These are phyloP conservation scores for Bergia puertoricense DNA, from an alignment of 92 coral and sea anemone species.

Conservation along the genomic window DNA sequence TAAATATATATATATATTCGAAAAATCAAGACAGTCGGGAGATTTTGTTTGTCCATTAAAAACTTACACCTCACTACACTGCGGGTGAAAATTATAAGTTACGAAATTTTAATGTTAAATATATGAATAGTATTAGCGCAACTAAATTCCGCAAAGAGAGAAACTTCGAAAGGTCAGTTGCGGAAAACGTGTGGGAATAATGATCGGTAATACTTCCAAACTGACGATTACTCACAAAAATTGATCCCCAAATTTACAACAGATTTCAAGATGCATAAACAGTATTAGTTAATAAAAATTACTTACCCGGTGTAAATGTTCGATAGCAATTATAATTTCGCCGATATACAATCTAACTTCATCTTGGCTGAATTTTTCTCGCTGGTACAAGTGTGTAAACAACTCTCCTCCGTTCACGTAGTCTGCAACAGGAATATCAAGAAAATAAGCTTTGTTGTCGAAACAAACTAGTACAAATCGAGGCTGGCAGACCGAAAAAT, in stretches of 20 bases:
- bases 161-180: background rate
- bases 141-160: background rate
- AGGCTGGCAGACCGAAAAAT: constrained; percentile 27
- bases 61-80: background rate
- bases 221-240: constrained; percentile 4
- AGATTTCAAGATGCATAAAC: background rate
- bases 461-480: constrained; percentile 6
- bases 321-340: constrained; percentile 91
- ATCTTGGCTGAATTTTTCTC: constrained; percentile 93
- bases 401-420: constrained; percentile 97
- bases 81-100: background rate
- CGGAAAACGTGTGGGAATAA: too few relatives aligned
- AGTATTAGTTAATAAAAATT: constrained; percentile 5
- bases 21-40: background rate
- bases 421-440: constrained; percentile 60
- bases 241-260: background rate
- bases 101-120: background rate
- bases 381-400: constrained; percentile 94
- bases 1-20: too few relatives aligned
- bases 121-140: background rate
- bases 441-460: background rate
- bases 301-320: constrained; percentile 92
- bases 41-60: background rate
- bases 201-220: background rate
- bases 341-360: constrained; percentile 96